These are phyloP conservation scores for Heliconius melpomene DNA, from an alignment of 1,140 invertebrate genomes.

Conservation along the genomic window DNA sequence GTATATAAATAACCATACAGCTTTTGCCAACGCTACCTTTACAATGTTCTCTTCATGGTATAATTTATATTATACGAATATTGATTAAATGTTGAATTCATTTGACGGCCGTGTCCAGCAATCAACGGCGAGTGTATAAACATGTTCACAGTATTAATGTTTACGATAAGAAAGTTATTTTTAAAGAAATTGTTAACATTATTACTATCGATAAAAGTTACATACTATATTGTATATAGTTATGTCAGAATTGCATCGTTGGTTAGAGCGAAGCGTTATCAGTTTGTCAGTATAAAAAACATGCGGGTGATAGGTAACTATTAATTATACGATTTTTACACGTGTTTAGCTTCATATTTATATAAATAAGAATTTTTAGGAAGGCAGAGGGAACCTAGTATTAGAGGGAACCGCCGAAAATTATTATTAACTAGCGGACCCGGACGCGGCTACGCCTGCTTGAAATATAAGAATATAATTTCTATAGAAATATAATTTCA, in stretches of 20 bases:
- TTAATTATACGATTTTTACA: neutral
- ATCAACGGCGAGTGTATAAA: slow-evolving; percentile 34
- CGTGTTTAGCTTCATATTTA: too few species aligned
- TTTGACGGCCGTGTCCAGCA: slow-evolving; percentile 44
- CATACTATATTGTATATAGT: neutral
- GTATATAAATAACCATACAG: neutral
- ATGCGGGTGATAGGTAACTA: neutral
- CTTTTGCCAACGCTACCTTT: neutral
- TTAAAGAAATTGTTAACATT: neutral
- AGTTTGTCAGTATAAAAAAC: neutral
- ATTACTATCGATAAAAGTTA: neutral
- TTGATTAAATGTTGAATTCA: slow-evolving; percentile 44
- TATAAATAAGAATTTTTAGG: too few species aligned
- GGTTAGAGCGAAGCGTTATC: neutral
- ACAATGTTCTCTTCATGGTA: slow-evolving; percentile 32
- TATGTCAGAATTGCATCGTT: neutral
- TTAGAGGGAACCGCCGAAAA: too few species aligned
- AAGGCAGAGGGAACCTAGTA: too few species aligned
- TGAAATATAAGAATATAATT: too few species aligned
- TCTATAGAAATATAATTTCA: too few species aligned
- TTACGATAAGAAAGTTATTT: slow-evolving; percentile 25
- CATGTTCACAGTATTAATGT: slow-evolving; percentile 26
- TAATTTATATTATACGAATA: slow-evolving; percentile 35
- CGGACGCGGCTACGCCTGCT: too few species aligned
- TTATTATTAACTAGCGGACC: too few species aligned